Base-by-base conservation (phyloP, 2,888 invertebrate species). In the Nomada fabriciana region DNA sequence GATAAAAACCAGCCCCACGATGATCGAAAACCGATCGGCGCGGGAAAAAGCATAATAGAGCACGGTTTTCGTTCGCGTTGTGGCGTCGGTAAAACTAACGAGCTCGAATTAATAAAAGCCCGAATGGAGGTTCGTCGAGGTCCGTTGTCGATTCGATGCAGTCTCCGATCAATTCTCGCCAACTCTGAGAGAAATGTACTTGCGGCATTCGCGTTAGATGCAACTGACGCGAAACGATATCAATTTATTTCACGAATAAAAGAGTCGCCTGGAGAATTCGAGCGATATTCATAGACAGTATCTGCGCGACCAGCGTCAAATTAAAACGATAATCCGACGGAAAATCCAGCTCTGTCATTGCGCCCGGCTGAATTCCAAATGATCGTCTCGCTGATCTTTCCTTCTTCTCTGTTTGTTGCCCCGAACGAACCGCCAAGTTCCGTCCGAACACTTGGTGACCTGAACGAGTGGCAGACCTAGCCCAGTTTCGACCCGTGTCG, bases 171-270 rank as follows among this genome's bases (percentile, higher is more conserved):
- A 18, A 3, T 36, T 23, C 67, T 36, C 15, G 13, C 36, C 36
- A 7, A 7, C 15, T 47, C 47, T 13, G 47, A 0, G 47, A 47
- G 36, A 36, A 36, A 36, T 5, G 36, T 36, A 5, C 9, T 36
- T 29, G 29, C 29, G 29, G 29, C 29, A 4, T 29, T 29, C 29
- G 29, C 29, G 29, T 29, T 29, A 29, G 29, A 42, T 23, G 23
- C 68, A 7, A 20, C 42, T 53, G 23, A 20, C 23, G 43, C 50
- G 13, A 13, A 20, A 3, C 23, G 59, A 18, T 23, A 23, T 18
- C 11, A 73, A 76, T 57, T 57, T 64, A 69, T 36, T 81, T 72
- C 42, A 23, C 59, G 43, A 52, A 60, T 69, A 42, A 65, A 50
- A 53, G 70, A 64, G 64, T 65, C 68, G 72, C 79, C 76, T 60